phyloP scores from a whole-genome alignment of 2,113 vertebrate genomes.

The Puffinus mauretanicus region DNA sequence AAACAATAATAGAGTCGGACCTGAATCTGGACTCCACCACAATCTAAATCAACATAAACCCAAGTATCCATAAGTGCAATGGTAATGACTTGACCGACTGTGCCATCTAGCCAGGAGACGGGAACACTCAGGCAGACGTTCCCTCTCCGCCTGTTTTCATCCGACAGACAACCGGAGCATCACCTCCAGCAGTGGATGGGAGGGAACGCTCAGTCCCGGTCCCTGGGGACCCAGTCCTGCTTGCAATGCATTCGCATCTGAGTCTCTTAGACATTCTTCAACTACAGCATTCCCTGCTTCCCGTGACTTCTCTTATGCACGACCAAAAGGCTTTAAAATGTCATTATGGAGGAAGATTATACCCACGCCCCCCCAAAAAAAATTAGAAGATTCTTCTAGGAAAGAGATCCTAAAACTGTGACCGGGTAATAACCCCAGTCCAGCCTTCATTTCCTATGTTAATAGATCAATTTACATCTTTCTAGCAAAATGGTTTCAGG shows the following conservation, averaged over 20 bases:
- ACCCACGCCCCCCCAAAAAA: not conserved
- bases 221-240: not conserved
- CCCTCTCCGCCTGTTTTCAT: not conserved
- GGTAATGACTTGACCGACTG: not conserved
- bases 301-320: not conserved
- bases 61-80: not conserved
- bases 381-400: not conserved
- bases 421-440: not conserved
- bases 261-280: not conserved
- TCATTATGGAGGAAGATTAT: not conserved
- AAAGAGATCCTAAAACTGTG: not conserved
- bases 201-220: not conserved
- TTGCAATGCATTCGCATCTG: not conserved
- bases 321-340: not conserved
- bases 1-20: not conserved
- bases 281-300: not conserved
- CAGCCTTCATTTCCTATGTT: not conserved
- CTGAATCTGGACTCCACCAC: accelerated
- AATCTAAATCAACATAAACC: not conserved
- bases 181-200: not conserved
- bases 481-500: constrained; percentile 22
- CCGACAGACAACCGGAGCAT: not conserved
- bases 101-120: not conserved
- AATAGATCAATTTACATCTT: constrained; percentile 6
- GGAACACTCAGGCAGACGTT: not conserved